Conservation (phyloP, 2,888 invertebrate species). For the Drosophila incognita region DNA sequence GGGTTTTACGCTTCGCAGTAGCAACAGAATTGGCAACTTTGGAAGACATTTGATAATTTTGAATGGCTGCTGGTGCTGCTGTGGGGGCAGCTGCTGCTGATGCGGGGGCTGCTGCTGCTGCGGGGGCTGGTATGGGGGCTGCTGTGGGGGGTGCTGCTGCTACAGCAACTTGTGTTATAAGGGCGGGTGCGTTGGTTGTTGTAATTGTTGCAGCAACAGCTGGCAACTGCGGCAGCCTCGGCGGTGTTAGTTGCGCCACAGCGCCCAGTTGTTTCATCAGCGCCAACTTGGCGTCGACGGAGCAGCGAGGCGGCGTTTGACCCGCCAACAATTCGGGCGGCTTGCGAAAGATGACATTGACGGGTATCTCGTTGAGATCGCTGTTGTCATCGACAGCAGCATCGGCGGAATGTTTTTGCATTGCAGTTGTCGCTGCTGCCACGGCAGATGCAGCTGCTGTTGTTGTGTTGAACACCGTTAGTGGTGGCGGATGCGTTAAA, state of each 20-base stretch:
- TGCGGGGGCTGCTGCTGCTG: conserved; percentile 14
- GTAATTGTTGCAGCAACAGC: conserved; percentile 26
- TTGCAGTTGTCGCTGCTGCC: conserved; percentile 15
- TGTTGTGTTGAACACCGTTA: conserved; percentile 63
- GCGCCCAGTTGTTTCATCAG: conserved; percentile 38
- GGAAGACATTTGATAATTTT: conserved; percentile 76
- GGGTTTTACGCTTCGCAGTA: conserved; percentile 54
- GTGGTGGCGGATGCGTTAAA: conserved; percentile 68
- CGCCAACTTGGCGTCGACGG: conserved; percentile 30
- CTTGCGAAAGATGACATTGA: conserved; percentile 83
- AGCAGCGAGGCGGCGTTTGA: conserved; percentile 19
- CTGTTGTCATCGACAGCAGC: conserved; percentile 63
- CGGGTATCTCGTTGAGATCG: conserved; percentile 84
- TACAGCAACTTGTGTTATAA: conserved; percentile 29
- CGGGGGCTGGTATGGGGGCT: conserved; percentile 3
- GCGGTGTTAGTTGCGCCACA: conserved; percentile 59
- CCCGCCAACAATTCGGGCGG: conserved; percentile 46
- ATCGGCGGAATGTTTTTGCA: conserved; percentile 82
- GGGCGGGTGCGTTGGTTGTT: conserved; percentile 36
- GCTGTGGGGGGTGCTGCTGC: not conserved
- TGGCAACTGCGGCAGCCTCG: conserved; percentile 38
- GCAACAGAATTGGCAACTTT: conserved; percentile 64
- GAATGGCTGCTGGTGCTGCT: conserved; percentile 26
- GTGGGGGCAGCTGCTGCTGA: conserved; percentile 18
- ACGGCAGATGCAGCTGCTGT: conserved; percentile 19